Evolutionary conservation across 2,797 vertebrate genomes (phyloP), one percentile per base, ranked within the genome.

Genomic region (Pangasius krempfi): DNA sequence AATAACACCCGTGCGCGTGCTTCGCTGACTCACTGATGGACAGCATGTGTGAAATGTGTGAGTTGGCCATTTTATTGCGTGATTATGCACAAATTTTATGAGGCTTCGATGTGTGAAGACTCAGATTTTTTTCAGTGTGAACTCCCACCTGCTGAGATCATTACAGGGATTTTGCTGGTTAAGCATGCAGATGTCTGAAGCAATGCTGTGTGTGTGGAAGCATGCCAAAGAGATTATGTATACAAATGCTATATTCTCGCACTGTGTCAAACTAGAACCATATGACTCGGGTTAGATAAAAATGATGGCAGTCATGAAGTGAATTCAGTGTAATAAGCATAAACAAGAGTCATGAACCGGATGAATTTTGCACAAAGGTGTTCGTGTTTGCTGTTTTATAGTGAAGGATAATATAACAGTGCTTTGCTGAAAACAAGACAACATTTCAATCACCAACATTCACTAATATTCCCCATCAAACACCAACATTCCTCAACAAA

Each of bases 1-100:
- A 86, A 60, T 85, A 79, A 88, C 86, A 88, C 75, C 70, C 30
- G 47, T 25, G 22, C 85, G 68, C 25, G 27, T 78, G 68, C 87
- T 22, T 70, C 37, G 7, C 58, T 85, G 89, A 56, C 79, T 86
- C 83, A 78, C 84, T 62, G 52, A 86, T 25, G 12, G 80, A 33
- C 25, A 64, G 80, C 60, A 30, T 84, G 78, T 64, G 73, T 68
- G 73, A 89, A 88, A 86, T 88, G 76, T 37, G 50, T 56, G 56
- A 44, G 70, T 86, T 70, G 82, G 12, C 52, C 66, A 12, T 62
- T 86, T 83, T 80, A 22, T 22, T 70, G 50, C 54, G 79, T 54
- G 84, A 88, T 68, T n/a, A 78, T 62, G 13, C 33, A 52, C 3
- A 47, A 33, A 60, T 87, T 89, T 79, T 66, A 60, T 84, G 56